These are phyloP conservation scores for Garrulus glandarius DNA, from an alignment of 2,797 vertebrate species.

Conservation along the genomic window DNA sequence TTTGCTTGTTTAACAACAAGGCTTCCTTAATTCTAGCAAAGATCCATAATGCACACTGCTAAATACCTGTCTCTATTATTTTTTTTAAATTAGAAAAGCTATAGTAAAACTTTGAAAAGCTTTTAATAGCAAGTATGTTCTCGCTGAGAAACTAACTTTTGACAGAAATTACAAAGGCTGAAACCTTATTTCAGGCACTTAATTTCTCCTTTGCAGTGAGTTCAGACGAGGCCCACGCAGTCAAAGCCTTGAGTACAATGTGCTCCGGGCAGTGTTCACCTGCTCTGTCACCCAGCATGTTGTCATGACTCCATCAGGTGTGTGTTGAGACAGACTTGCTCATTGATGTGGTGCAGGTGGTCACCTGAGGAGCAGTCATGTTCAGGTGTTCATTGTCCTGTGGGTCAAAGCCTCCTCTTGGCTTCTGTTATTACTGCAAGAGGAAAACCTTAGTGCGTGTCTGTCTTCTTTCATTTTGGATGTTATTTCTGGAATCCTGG, in stretches of 20 bases:
- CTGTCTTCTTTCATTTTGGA: not conserved
- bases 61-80: not conserved
- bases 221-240: fast-evolving
- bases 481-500: not conserved
- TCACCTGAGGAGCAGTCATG: not conserved
- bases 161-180: not conserved
- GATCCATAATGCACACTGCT: fast-evolving
- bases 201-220: not conserved
- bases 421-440: not conserved
- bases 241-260: fast-evolving
- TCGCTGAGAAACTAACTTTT: not conserved
- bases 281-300: not conserved
- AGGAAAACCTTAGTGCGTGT: fast-evolving
- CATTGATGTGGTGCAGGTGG: too few species aligned
- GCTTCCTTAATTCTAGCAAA: not conserved
- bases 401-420: not conserved
- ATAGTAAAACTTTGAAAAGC: not conserved
- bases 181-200: fast-evolving
- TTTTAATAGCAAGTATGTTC: not conserved
- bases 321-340: not conserved
- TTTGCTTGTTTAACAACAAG: not conserved
- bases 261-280: not conserved
- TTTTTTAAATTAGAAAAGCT: not conserved
- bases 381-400: not conserved
- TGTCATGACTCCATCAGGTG: fast-evolving